Base-by-base conservation (phyloP, 2,888 invertebrate genomes). In the Leptodirus hochenwartii region DNA sequence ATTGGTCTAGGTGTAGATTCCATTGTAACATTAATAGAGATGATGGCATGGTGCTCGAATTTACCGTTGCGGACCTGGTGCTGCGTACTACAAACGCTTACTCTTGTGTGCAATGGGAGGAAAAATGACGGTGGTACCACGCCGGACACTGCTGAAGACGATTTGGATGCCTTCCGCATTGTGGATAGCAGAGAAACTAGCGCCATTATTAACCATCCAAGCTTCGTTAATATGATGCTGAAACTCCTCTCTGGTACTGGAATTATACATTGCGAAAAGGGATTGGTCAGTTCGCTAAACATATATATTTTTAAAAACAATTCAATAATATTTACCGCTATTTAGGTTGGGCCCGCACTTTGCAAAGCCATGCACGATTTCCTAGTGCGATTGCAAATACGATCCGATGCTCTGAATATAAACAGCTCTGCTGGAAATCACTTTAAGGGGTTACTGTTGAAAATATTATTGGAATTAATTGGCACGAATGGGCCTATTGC, bases 31-130 rank as follows among this genome's bases (percentile, higher is more conserved):
- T 54, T 80, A 11, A 61, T 80, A 27, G 58, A 65, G 23, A 70
- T 75, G 1, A 56, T 78, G 22, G 66, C 72, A 2, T 68, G 70
- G 62, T 60, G 66, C 37, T 69, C 71, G 5, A 70, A 69, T 31
- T 63, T 78, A 27, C 72, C 76, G 28, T 54, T 80, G 16, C 62
- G 79, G 34, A 75, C 79, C 35, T 82, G 82, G 82, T 77, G 78
- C 42, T 59, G 78, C 15, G 74, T 76, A 1, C 66, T 84, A 14
- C 78, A 81, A 47, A 69, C 74, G 9, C 53, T 82, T 27, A 77
- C 79, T 2, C 60, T 80, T 47, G 68, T 76, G 26, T 71, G 77
- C 29, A 77, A 75, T 51, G 66, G 66, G 15, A 58, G 68, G 33
- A 56, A 8, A 6, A 20, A 55, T 32, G 51, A 51, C 8, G 39